phyloP scores from a whole-genome alignment of 1,140 invertebrate species.

The Colletes gigas region DNA sequence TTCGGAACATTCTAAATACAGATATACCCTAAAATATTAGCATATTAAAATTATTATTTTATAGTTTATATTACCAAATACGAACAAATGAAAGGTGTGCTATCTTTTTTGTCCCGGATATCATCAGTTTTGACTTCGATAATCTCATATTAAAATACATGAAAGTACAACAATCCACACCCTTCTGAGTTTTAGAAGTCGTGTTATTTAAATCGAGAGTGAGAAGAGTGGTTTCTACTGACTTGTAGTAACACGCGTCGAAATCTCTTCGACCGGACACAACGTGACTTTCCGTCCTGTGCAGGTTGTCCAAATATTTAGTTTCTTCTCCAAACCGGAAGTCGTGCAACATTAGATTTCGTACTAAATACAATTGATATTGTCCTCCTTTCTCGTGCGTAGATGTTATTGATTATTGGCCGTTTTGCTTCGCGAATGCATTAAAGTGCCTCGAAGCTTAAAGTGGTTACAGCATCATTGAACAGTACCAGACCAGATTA shows the following conservation, averaged over 20 bases:
- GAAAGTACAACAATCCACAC: too few relatives aligned
- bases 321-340: not conserved
- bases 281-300: not conserved
- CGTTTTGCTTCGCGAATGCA: slow-evolving; percentile 7
- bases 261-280: not conserved
- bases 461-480: slow-evolving; percentile 20
- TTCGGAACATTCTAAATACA: too few relatives aligned
- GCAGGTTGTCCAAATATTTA: not conserved
- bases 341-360: not conserved
- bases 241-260: not conserved
- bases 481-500: not conserved
- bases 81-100: too few relatives aligned
- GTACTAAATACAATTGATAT: slow-evolving; percentile 20
- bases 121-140: too few relatives aligned
- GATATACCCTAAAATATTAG: too few relatives aligned
- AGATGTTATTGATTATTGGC: slow-evolving; percentile 38
- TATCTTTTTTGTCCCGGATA: too few relatives aligned
- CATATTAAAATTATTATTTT: too few relatives aligned
- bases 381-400: not conserved
- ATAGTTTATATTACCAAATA: too few relatives aligned
- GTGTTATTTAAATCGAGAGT: too few relatives aligned
- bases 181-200: too few relatives aligned
- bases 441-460: slow-evolving; percentile 24
- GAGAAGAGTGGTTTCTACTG: not conserved
- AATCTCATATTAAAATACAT: too few relatives aligned